phyloP scores from a whole-genome alignment of 2,113 vertebrate genomes.

The Catagonus wagneri region DNA sequence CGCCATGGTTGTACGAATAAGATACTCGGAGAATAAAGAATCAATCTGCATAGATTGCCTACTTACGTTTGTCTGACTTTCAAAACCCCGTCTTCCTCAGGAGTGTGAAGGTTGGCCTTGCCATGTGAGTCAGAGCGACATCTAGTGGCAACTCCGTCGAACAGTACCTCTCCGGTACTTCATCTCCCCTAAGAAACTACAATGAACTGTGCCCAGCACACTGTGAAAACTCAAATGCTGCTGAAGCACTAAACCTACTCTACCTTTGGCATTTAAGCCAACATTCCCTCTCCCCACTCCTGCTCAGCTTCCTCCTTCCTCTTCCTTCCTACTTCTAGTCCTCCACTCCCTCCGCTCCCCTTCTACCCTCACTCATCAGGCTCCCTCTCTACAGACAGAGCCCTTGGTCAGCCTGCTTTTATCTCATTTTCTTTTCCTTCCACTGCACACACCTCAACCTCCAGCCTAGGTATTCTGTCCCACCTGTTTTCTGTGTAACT shows the following conservation, averaged over 20 bases:
- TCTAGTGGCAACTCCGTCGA: slow-evolving; percentile 71
- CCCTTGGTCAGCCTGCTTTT: background rate
- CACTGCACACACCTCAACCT: background rate
- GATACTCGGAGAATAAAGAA: background rate
- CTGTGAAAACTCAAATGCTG: background rate
- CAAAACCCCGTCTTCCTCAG: background rate
- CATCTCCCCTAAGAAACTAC: background rate
- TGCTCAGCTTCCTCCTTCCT: background rate
- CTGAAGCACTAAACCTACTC: background rate
- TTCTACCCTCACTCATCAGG: background rate
- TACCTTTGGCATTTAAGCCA: background rate
- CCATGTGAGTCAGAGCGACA: slow-evolving; percentile 73
- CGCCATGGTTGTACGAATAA: background rate
- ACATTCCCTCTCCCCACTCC: background rate
- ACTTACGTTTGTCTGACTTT: background rate
- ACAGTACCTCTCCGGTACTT: background rate
- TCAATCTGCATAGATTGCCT: background rate
- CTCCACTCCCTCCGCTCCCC: background rate
- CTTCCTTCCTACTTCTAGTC: background rate
- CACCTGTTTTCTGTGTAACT: slow-evolving; percentile 35
- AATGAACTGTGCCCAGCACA: background rate
- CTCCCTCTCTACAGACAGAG: background rate
- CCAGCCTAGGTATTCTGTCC: background rate
- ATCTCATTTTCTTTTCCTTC: slow-evolving; percentile 37
- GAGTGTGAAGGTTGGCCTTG: background rate